Evolutionary conservation across 2,113 vertebrate genomes (phyloP), one percentile per base, ranked within the genome.

Genomic region (Nematolebias whitei): DNA sequence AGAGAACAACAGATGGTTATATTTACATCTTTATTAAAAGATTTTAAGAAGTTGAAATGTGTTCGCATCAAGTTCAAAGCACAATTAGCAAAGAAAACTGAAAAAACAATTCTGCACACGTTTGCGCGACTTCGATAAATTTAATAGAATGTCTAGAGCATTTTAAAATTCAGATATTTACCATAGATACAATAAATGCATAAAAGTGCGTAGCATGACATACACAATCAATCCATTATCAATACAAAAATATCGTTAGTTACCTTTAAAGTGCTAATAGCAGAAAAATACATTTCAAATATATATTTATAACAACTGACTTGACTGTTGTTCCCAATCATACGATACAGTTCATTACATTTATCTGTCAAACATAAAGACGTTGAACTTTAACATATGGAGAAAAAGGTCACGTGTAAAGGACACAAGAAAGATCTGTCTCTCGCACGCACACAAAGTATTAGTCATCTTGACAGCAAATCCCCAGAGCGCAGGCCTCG

Each of bases 401-500:
- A 47, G 45, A 19, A 47, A 10, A 47, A 47, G n/a, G 45, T 19
- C 18, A 7, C 26, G 26, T 29, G n/a, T n/a, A n/a, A n/a, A n/a
- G n/a, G n/a, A 29, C 26, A 29, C 3, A 29, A 29, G 26, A 29
- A 29, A 29, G 3, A 3, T 29, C 26, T 23, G 11, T 24, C 47
- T 49, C 12, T 49, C 20, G 3, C 26, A 4, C 26, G 7, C 26
- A 29, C 26, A 29, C 26, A 29, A n/a, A n/a, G n/a, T n/a, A n/a
- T n/a, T n/a, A n/a, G n/a, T 56, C 68, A 4, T 57, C 38, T 38
- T 24, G 38, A 38, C 26, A 24, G 53, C 61, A 72, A 41, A 58
- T 58, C 2, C 69, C 69, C n/a, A 19, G 22, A 1, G 0, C 10
- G 11, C 68, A 71, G 4, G 58, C 59, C 24, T 71, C 43, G 14